A percentile compares a stretch with the other conserved stretches of the same genome.
phyloP scores from a whole-genome alignment of 1,140 invertebrate genomes.

The Philopotamus ludificatus region DNA sequence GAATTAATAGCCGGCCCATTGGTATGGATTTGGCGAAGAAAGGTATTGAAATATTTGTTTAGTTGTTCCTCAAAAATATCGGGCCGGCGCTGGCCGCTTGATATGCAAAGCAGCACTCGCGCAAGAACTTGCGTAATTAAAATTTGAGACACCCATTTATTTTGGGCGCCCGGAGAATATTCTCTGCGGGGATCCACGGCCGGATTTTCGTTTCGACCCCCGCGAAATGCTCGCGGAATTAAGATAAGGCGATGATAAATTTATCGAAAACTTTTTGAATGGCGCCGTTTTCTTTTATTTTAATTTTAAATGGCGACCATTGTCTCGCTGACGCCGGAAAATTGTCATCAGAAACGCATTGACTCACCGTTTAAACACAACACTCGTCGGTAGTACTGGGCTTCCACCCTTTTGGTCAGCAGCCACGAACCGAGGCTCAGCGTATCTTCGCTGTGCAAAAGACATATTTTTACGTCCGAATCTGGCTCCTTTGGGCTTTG shows the following conservation, averaged over 20 bases:
- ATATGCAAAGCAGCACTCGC: constrained; percentile 36
- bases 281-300: neutral
- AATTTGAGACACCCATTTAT: constrained; percentile 39
- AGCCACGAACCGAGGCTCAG: constrained; percentile 53
- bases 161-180: constrained; percentile 21
- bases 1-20: constrained; percentile 37
- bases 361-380: constrained; percentile 53
- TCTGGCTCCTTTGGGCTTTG: neutral
- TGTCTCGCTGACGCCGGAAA: too few relatives aligned
- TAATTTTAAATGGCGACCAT: neutral
- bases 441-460: constrained; percentile 53
- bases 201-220: too few relatives aligned
- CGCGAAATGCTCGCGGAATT: too few relatives aligned
- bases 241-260: neutral
- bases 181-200: too few relatives aligned
- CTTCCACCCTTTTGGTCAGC: constrained; percentile 44
- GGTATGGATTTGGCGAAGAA: constrained; percentile 29
- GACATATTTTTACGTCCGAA: constrained; percentile 42
- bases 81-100: constrained; percentile 23
- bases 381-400: constrained; percentile 53
- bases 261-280: neutral
- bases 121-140: constrained; percentile 33
- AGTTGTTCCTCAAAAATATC: constrained; percentile 32
- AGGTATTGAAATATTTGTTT: constrained; percentile 31
- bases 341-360: too few relatives aligned